Percentiles rank a stretch among this genome's conserved stretches.
phyloP scores from a whole-genome alignment of 2,113 vertebrate species.

The Protomyctophum bolini region DNA sequence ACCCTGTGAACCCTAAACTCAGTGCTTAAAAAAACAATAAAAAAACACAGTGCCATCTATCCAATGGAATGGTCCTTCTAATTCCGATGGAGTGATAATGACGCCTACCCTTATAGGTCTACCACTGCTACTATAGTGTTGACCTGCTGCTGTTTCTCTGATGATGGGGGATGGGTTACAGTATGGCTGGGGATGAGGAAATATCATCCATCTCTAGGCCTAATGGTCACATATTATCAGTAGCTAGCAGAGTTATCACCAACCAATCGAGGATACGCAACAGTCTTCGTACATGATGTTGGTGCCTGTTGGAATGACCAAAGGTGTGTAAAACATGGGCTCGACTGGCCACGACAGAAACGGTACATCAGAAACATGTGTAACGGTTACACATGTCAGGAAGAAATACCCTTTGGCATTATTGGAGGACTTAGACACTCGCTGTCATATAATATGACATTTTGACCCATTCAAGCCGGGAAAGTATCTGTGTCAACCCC shows the following conservation, averaged over 20 bases:
- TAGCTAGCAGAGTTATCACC: background rate
- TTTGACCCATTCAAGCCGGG: too few relatives aligned
- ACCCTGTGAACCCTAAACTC: slow-evolving; percentile 21
- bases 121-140: slow-evolving; percentile 44
- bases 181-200: slow-evolving; percentile 33
- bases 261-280: too few relatives aligned
- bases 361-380: background rate
- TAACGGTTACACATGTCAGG: too few relatives aligned
- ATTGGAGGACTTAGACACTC: background rate
- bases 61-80: slow-evolving; percentile 60
- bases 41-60: slow-evolving; percentile 63
- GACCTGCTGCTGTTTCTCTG: slow-evolving; percentile 58
- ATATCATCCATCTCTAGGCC: slow-evolving; percentile 4
- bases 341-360: background rate
- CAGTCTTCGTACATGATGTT: too few relatives aligned
- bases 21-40: slow-evolving; percentile 39
- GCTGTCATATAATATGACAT: too few relatives aligned
- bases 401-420: background rate
- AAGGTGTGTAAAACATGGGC: background rate
- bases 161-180: slow-evolving; percentile 42
- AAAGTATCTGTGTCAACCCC: too few relatives aligned
- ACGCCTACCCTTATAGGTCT: slow-evolving; percentile 49
- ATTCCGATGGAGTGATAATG: slow-evolving; percentile 66
- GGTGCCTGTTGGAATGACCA: background rate
- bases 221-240: too few relatives aligned